Base-by-base conservation (phyloP, 2,888 invertebrate genomes). In the Pemphredon lugubris region DNA sequence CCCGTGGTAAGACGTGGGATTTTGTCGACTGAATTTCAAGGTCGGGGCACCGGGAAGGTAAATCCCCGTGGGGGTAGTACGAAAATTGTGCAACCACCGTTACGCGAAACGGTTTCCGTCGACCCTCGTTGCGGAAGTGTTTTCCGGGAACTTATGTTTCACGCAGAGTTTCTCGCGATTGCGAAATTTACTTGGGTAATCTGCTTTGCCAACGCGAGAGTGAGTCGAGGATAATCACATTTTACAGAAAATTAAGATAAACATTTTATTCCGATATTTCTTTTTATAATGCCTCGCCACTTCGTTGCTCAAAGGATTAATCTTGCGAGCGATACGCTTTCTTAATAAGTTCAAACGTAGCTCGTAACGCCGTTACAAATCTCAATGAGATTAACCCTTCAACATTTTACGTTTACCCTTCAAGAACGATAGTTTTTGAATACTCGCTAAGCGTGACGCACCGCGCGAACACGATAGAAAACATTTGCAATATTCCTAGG, bases 1-100 rank as follows among this genome's bases (percentile, higher is more conserved):
- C 44, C 50, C n/a, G 14, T 57, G 44, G 65, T 32, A 40, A 16
- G 16, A 30, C 37, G 11, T 3, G 3, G 23, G 34, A 4, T 11
- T 34, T 14, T 32, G 40, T 39, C 42, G 42, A 65, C 51, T 65
- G 45, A 65, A 37, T 64, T 26, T 40, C 64, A 50, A 59, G 65
- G 65, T 51, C 45, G 30, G 7, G n/a, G 13, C 21, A 2, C 37
- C 34, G 45, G 30, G 30, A 34, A 34, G 34, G 34, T 34, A n/a
- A 34, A 11, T 4, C n/a, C 34, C 34, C 34, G n/a, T 1, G 34
- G 34, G 34, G 9, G 34, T 16, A 14, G 13, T 42, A 34, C 7
- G 13, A 37, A 39, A 13, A 39, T 37, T 16, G 23, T 21, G 14
- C 14, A n/a, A 44, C 20, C 21, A 14, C 0, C 7, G 7, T 26